Evolutionary conservation across 1,140 invertebrate genomes (phyloP), one percentile per base, ranked within the genome.

Genomic region (Helicorthomorpha holstii): DNA sequence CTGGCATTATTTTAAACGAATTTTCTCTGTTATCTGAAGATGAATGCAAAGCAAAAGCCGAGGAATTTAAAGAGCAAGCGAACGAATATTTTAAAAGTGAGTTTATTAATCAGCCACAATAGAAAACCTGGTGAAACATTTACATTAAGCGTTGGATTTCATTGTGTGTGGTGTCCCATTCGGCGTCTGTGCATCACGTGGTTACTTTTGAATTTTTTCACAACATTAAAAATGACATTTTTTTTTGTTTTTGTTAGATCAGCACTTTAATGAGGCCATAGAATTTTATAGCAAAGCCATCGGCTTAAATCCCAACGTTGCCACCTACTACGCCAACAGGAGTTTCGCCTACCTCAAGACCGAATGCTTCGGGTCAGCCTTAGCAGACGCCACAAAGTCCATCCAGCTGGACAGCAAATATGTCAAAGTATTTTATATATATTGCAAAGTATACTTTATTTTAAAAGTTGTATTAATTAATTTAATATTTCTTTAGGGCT

Each of bases 351-450:
- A 96, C 67, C 69, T 98, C 38, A 84, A 83, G 60, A 81, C 79
- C 45, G 92, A 97, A 71, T 86, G 81, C 65, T 97, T 92, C 71
- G 93, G 93, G 25, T 90, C 85, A 66, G 93, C 93, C 0, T 67
- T 98, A 34, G 71, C 68, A 26, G 95, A 99, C 76, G 94, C 94
- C 4, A 79, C 84, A 0, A 85, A 83, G 66, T 84, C 94, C 1
- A 85, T 98, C 44, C 81, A 90, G 68, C 62, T 91, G 48, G 90
- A 98, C 69, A 82, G 77, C 57, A 76, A 74, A 38, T 98, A 97
- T 69, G 72, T 94, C 3, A 98, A 98, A 70, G 91, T 86, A 14
- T 86, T n/a, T 7, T 34, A 34, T 16, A 34, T 34, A 7, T 34
- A 16, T 34, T 34, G 29, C 16, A 7, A 34, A 34, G 7, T 34